Conservation (phyloP, 35 echinoderm and acorn worm species). For the Ptychodera flava region DNA sequence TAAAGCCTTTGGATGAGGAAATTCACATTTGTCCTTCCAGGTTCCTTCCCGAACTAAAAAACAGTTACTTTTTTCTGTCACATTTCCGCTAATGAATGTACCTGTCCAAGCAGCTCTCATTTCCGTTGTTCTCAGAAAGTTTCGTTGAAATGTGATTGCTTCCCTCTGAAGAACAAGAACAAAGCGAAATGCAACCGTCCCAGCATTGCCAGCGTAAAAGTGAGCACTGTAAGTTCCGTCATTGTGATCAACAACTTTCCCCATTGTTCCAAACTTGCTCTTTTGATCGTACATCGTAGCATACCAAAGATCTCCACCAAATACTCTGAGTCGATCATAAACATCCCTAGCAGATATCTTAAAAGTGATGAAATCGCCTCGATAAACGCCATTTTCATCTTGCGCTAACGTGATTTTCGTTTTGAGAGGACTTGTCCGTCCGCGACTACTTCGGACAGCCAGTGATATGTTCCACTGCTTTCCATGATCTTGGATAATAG, state of each 20-base stretch:
- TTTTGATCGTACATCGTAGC: background rate
- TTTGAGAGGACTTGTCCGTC: background rate
- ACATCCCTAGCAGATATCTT: background rate
- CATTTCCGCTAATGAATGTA: background rate
- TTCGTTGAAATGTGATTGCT: background rate
- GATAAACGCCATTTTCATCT: background rate
- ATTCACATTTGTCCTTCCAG: conserved; percentile 15
- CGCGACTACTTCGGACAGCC: background rate
- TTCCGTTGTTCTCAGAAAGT: background rate
- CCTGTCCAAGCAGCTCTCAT: background rate
- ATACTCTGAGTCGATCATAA: background rate
- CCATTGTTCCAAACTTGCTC: background rate
- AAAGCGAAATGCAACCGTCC: background rate
- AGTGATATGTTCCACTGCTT: background rate
- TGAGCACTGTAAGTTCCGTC: conserved; percentile 1
- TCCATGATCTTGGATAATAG: too few species aligned
- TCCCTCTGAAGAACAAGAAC: conserved; percentile 1
- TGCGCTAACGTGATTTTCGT: background rate
- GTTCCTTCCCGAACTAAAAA: background rate
- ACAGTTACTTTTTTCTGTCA: background rate
- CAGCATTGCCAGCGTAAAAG: background rate
- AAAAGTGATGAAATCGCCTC: background rate
- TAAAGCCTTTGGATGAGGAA: conserved; percentile 4
- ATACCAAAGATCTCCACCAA: conserved; percentile 13
- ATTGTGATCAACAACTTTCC: conserved; percentile 2